A percentile compares a stretch with the other conserved stretches of the same genome.
Conservation (phyloP, 1,140 invertebrate species). For the Drosophila sp. region DNA sequence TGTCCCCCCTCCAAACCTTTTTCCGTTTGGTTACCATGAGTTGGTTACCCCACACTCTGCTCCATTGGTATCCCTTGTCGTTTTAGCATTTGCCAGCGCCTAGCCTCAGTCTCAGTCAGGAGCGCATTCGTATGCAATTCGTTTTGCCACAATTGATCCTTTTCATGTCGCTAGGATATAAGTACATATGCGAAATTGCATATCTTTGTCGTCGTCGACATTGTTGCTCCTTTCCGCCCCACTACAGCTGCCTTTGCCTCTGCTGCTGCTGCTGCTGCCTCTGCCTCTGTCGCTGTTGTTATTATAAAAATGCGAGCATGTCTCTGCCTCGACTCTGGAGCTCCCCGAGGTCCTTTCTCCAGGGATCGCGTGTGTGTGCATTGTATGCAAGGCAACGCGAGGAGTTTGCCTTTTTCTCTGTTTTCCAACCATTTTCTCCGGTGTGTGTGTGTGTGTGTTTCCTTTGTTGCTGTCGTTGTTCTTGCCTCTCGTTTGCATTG, state of each 20-base stretch:
- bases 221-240: slow-evolving; percentile 42
- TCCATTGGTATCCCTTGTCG: background rate
- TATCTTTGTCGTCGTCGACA: slow-evolving; percentile 68
- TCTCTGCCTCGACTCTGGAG: slow-evolving; percentile 22
- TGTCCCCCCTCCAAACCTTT: background rate
- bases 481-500: slow-evolving; percentile 77
- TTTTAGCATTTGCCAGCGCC: slow-evolving; percentile 25
- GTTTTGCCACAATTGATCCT: slow-evolving; percentile 82
- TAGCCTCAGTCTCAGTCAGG: slow-evolving; percentile 14
- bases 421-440: background rate
- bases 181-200: slow-evolving; percentile 82
- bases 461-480: slow-evolving; percentile 33
- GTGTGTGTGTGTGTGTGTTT: slow-evolving; percentile 6
- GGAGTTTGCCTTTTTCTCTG: slow-evolving; percentile 48
- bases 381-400: slow-evolving; percentile 34
- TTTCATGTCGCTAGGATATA: slow-evolving; percentile 81
- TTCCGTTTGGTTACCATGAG: no score
- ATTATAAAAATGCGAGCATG: slow-evolving; percentile 61
- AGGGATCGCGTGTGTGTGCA: slow-evolving; percentile 53
- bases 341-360: slow-evolving; percentile 40
- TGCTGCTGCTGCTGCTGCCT: slow-evolving; percentile 16
- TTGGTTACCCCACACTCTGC: background rate
- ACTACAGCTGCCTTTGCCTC: background rate
- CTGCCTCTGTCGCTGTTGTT: slow-evolving; percentile 36
- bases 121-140: slow-evolving; percentile 80